A percentile compares a stretch with the other conserved stretches of the same genome.
phyloP scores from a whole-genome alignment of 2,113 vertebrate species.

The Halcyon senegalensis region DNA sequence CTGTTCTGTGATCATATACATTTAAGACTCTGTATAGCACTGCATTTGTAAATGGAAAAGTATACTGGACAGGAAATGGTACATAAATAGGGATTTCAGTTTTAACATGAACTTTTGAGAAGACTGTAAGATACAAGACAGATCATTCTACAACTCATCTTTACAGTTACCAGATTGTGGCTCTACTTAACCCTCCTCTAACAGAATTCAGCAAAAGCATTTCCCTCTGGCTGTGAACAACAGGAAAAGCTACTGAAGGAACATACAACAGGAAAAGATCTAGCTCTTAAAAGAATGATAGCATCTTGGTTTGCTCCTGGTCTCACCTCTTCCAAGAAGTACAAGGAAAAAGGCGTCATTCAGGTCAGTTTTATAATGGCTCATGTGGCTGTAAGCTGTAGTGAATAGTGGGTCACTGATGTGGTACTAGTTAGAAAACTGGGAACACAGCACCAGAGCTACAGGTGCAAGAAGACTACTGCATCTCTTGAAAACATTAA shows the following conservation, averaged over 20 bases:
- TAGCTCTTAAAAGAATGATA: neutral
- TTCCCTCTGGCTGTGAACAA: neutral
- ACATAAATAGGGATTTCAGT: neutral
- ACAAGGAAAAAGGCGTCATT: neutral
- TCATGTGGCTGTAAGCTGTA: neutral
- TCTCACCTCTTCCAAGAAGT: neutral
- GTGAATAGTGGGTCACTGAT: neutral
- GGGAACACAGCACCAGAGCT: rapidly evolving
- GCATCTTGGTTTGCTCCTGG: neutral
- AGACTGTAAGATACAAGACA: neutral
- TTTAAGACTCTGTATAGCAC: neutral
- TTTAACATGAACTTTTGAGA: neutral
- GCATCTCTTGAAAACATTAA: neutral
- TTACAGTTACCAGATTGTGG: neutral
- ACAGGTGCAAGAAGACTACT: neutral
- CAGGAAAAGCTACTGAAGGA: neutral
- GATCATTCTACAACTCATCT: constrained; percentile 22
- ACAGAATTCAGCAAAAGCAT: neutral
- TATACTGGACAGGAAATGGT: neutral
- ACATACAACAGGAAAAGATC: neutral
- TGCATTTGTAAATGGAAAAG: neutral
- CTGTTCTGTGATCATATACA: neutral
- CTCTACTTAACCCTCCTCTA: constrained; percentile 10
- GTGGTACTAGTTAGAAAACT: neutral
- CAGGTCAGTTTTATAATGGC: neutral